Evolutionary conservation across 2,888 invertebrate genomes (phyloP).

Genomic region (Girardia tigrina): DNA sequence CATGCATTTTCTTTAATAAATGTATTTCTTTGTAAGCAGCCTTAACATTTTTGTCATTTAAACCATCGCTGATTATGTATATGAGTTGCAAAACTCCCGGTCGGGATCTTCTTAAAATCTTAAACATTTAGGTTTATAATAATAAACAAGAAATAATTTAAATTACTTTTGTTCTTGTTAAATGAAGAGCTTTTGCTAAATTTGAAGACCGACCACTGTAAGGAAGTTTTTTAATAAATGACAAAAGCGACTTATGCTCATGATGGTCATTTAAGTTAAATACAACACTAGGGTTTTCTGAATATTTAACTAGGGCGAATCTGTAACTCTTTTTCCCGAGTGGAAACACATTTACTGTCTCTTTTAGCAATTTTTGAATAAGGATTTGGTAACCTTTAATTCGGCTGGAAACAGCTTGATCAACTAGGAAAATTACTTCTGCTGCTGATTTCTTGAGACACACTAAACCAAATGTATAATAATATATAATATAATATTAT

Average conservation of each 20-base stretch:
- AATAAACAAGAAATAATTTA: not conserved
- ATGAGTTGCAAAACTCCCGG: conserved; percentile 5
- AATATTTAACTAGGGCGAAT: conserved; percentile 31
- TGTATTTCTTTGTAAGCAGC: not conserved
- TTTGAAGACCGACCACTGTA: conserved; percentile 14
- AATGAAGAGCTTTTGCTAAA: conserved; percentile 24
- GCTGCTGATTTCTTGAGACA: conserved; percentile 29
- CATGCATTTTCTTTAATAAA: not conserved
- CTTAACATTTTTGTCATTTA: not conserved
- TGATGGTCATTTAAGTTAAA: conserved; percentile 20
- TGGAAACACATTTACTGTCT: conserved; percentile 14
- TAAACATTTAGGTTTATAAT: not conserved
- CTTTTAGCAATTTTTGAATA: conserved; percentile 12
- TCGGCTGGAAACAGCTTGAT: conserved; percentile 21
- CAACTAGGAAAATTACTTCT: conserved; percentile 30
- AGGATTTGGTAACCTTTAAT: not conserved
- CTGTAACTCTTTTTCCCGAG: conserved; percentile 9
- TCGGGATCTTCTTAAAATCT: not conserved
- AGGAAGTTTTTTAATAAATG: not conserved
- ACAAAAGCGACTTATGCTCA: not conserved
- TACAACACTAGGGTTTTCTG: conserved; percentile 24
- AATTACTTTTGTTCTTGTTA: conserved; percentile 9
- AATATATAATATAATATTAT: conserved; percentile 2
- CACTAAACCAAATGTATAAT: not conserved
- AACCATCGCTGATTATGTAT: conserved; percentile 24